Conservation (phyloP, 2,888 invertebrate species). For the Drosophila mulleri region DNA sequence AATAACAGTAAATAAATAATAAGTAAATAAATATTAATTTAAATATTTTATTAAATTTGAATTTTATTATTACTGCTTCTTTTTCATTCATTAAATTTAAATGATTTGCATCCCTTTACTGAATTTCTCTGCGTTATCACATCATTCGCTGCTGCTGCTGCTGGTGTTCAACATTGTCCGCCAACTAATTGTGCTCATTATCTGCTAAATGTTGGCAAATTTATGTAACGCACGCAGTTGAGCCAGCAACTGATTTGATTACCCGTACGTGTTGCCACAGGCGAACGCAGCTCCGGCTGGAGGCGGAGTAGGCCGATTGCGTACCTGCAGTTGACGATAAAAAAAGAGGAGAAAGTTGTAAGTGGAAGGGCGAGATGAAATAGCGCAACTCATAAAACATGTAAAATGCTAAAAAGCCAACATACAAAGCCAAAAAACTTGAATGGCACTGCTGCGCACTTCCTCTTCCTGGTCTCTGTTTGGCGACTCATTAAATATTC, state of each 20-base stretch:
- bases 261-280: constrained; percentile 62
- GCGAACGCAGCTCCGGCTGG: neutral
- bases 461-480: constrained; percentile 11
- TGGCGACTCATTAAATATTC: constrained; percentile 82
- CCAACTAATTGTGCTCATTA: constrained; percentile 77
- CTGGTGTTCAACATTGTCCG: constrained; percentile 29
- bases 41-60: too few relatives aligned
- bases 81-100: neutral
- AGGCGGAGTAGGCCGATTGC: neutral
- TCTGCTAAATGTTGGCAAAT: constrained; percentile 78
- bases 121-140: constrained; percentile 36
- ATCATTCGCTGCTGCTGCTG: constrained; percentile 26
- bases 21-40: neutral
- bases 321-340: constrained; percentile 50
- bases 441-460: constrained; percentile 14
- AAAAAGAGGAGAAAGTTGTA: neutral
- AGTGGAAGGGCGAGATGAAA: neutral
- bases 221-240: constrained; percentile 73
- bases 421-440: constrained; percentile 38
- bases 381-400: constrained; percentile 69
- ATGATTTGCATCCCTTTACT: neutral
- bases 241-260: constrained; percentile 73
- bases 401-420: constrained; percentile 69
- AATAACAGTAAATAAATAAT: too few relatives aligned
- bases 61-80: too few relatives aligned